Percentiles rank a stretch among this genome's conserved stretches.
Evolutionary conservation across 2,888 invertebrate species (phyloP).

Genomic region (Lochmaea capreae): DNA sequence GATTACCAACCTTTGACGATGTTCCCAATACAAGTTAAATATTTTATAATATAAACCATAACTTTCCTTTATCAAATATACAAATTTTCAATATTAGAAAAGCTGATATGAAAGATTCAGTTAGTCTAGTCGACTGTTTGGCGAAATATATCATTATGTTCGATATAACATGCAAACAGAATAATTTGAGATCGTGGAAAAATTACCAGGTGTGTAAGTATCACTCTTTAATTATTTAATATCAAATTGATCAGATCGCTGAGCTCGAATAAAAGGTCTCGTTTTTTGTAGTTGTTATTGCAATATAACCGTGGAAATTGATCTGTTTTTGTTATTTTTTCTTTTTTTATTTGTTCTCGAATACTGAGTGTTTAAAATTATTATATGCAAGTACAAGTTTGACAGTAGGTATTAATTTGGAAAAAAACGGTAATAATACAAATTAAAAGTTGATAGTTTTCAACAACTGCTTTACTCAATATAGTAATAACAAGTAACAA

Average conservation of each 20-base stretch:
- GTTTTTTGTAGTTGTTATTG: slow-evolving; percentile 8
- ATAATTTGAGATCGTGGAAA: slow-evolving; percentile 46
- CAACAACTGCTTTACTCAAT: no score
- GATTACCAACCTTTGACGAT: background rate
- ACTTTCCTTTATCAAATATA: slow-evolving; percentile 26
- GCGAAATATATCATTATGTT: slow-evolving; percentile 43
- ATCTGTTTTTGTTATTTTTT: background rate
- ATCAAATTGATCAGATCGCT: slow-evolving; percentile 36
- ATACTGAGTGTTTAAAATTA: no score
- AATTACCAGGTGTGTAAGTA: slow-evolving; percentile 40
- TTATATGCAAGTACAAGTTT: no score
- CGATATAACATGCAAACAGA: slow-evolving; percentile 46
- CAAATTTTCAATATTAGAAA: slow-evolving; percentile 30
- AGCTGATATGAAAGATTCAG: slow-evolving; percentile 34
- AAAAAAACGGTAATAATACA: no score
- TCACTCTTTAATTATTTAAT: slow-evolving; percentile 38
- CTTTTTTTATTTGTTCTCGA: no score
- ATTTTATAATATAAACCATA: background rate
- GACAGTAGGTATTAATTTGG: no score
- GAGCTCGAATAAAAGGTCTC: slow-evolving; percentile 24
- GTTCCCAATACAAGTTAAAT: background rate
- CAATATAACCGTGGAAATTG: background rate
- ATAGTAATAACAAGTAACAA: no score
- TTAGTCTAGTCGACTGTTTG: slow-evolving; percentile 37
- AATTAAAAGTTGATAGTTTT: no score